These are phyloP conservation scores for Brachionus koreanus DNA, from an alignment of 1,140 invertebrate genomes.

Conservation along the genomic window DNA sequence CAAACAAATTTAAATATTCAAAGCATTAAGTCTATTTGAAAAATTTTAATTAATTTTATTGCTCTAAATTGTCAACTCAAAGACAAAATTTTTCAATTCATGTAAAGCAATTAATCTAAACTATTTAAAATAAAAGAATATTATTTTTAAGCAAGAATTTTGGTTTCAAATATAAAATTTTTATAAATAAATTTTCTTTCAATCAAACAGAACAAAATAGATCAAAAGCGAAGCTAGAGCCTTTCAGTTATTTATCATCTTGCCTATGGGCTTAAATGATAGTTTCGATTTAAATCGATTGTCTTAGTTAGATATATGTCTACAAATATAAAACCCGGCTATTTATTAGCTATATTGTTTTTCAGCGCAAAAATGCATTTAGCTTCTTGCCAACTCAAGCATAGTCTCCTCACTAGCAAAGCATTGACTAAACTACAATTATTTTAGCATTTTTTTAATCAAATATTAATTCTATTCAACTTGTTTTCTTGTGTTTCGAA, in stretches of 20 bases:
- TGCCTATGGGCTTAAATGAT: background rate
- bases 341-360: background rate
- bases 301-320: background rate
- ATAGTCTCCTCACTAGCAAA: background rate
- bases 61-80: background rate
- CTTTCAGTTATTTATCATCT: background rate
- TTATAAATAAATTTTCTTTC: too few species aligned
- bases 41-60: background rate
- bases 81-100: background rate
- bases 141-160: background rate
- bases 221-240: background rate
- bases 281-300: background rate
- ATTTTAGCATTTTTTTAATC: background rate
- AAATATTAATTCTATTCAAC: background rate
- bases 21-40: background rate
- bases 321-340: background rate
- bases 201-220: background rate
- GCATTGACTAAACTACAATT: background rate
- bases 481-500: background rate
- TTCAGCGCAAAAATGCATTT: background rate
- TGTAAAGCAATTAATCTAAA: background rate
- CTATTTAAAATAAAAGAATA: background rate
- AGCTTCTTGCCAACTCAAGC: background rate
- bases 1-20: slow-evolving; percentile 2
- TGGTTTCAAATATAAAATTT: background rate